Evolutionary conservation across 2,113 vertebrate species (phyloP).

Genomic region (Ceyx margarethae): DNA sequence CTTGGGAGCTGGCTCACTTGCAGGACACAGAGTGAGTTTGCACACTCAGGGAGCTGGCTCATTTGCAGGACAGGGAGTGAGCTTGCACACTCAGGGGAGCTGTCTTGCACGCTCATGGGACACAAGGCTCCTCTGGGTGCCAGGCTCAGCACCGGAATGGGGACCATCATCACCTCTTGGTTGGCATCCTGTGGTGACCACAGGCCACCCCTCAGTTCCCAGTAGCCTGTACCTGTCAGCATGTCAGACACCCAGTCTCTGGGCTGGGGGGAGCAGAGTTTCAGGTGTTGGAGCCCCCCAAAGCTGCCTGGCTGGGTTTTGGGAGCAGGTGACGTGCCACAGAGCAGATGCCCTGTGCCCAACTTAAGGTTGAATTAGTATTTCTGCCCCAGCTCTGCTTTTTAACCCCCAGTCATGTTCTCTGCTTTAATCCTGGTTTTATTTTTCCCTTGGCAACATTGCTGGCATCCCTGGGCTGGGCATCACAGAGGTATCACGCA

Average conservation of each 20-base stretch:
- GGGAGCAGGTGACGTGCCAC: fast-evolving
- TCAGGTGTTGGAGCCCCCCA: neutral
- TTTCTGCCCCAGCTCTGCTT: neutral
- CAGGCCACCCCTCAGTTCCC: fast-evolving
- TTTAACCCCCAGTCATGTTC: neutral
- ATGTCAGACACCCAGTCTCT: fast-evolving
- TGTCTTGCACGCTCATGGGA: neutral
- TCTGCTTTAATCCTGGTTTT: neutral
- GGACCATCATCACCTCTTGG: neutral
- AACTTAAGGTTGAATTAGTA: neutral
- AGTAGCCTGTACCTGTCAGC: neutral
- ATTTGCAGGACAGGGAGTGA: neutral
- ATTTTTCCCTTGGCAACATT: conserved; percentile 14
- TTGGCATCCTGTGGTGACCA: neutral
- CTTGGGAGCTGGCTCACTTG: neutral
- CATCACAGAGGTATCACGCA: conserved; percentile 10
- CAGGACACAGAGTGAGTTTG: neutral
- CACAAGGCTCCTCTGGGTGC: neutral
- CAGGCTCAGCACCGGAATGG: neutral
- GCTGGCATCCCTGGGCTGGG: neutral
- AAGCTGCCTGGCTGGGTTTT: neutral
- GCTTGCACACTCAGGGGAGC: neutral
- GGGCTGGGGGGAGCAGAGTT: neutral
- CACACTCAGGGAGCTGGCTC: neutral
- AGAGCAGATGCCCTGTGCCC: neutral